These are phyloP conservation scores for Balanococcus diminutus DNA, from an alignment of 2,888 invertebrate species.

Conservation along the genomic window DNA sequence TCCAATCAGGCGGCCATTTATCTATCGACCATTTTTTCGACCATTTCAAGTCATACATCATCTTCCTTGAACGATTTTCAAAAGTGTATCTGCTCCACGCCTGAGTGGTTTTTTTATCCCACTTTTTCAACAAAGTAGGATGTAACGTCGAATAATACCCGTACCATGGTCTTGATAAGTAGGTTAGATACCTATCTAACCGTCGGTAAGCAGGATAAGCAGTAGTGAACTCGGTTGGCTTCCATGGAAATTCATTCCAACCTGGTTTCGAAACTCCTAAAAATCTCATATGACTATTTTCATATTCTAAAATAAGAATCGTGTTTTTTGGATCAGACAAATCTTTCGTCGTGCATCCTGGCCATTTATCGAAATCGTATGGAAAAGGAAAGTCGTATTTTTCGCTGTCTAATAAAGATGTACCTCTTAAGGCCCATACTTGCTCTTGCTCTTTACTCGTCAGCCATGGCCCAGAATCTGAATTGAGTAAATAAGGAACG, in stretches of 20 bases:
- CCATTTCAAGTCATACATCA: background rate
- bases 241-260: conserved; percentile 7
- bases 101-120: background rate
- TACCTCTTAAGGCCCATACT: background rate
- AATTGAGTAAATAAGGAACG: background rate
- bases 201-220: background rate
- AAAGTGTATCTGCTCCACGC: background rate
- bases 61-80: background rate
- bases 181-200: background rate
- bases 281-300: background rate
- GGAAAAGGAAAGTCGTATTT: conserved; percentile 12
- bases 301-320: background rate
- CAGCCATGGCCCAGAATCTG: background rate
- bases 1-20: background rate
- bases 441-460: background rate
- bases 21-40: background rate
- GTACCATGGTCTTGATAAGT: background rate
- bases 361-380: background rate
- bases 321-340: background rate
- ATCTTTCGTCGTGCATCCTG: background rate
- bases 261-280: background rate
- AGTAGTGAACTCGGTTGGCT: background rate
- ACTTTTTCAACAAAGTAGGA: background rate
- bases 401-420: background rate
- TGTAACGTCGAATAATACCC: background rate